Conservation (phyloP, 1,140 invertebrate genomes). For the Anastatus disparis region DNA sequence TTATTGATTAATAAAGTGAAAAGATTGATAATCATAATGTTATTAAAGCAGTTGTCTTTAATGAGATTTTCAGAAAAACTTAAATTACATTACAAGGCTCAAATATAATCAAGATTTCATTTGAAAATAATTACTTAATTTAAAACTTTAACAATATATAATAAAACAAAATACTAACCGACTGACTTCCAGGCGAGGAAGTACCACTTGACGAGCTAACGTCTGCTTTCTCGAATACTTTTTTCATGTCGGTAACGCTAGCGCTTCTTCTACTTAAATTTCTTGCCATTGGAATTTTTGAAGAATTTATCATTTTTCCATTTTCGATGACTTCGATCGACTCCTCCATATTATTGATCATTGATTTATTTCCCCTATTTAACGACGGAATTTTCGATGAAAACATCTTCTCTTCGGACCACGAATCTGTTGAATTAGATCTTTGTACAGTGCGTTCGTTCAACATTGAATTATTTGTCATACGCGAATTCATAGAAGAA, state of each 20-base stretch:
- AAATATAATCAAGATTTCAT: too few species aligned
- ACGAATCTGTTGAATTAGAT: conserved; percentile 40
- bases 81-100: too few species aligned
- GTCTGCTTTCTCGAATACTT: conserved; percentile 71
- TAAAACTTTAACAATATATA: too few species aligned
- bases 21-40: too few species aligned
- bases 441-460: neutral
- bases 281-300: conserved; percentile 56
- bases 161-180: conserved; percentile 6
- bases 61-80: too few species aligned
- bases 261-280: conserved; percentile 55
- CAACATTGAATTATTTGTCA: too few species aligned
- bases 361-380: conserved; percentile 27
- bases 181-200: conserved; percentile 7
- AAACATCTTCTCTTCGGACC: conserved; percentile 48
- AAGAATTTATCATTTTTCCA: conserved; percentile 36
- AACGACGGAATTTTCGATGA: conserved; percentile 54
- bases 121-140: too few species aligned
- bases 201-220: conserved; percentile 33
- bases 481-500: too few species aligned
- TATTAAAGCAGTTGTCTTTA: too few species aligned
- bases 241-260: conserved; percentile 72
- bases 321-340: neutral
- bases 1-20: too few species aligned
- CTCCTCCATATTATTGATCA: too few species aligned